These are phyloP conservation scores for Vandiemenella viatica DNA, from an alignment of 2,888 invertebrate genomes.

Conservation along the genomic window DNA sequence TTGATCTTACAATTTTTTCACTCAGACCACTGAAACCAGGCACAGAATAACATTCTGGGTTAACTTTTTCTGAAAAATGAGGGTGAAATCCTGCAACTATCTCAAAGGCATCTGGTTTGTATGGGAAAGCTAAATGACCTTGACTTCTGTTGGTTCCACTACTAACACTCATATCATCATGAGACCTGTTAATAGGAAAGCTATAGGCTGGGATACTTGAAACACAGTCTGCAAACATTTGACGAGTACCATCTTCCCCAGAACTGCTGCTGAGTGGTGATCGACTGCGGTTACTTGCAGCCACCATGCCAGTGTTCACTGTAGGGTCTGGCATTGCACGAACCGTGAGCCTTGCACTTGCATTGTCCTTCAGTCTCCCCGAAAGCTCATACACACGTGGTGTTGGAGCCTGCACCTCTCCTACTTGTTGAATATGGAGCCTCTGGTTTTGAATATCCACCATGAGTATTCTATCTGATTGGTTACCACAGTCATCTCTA, in stretches of 20 bases:
- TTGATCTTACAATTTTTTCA: constrained; percentile 6
- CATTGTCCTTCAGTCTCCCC: constrained; percentile 1
- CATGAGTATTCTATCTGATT: constrained; percentile 63
- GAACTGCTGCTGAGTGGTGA: constrained; percentile 22
- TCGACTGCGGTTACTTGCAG: constrained; percentile 18
- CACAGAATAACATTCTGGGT: constrained; percentile 17
- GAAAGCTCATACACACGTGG: constrained; percentile 8
- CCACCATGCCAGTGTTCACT: constrained; percentile 8
- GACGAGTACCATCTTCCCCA: constrained; percentile 17
- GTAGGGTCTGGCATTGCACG: constrained; percentile 49
- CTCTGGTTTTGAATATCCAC: constrained; percentile 44
- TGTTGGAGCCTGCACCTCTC: constrained; percentile 11
- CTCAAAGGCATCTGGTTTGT: constrained; percentile 3
- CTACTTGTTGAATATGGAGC: constrained; percentile 22
- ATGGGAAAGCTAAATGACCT: constrained; percentile 3
- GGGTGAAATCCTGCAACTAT: neutral
- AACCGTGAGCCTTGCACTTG: constrained; percentile 36
- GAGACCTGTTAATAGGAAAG: constrained; percentile 8
- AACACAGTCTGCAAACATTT: constrained; percentile 24
- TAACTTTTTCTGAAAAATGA: constrained; percentile 16
- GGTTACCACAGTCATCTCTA: constrained; percentile 71
- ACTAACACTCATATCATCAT: constrained; percentile 22
- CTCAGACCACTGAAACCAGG: constrained; percentile 1
- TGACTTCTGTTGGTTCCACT: constrained; percentile 20
- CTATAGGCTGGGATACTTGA: constrained; percentile 26